phyloP scores from a whole-genome alignment of 1,140 invertebrate genomes.

The Micrasema minimum region DNA sequence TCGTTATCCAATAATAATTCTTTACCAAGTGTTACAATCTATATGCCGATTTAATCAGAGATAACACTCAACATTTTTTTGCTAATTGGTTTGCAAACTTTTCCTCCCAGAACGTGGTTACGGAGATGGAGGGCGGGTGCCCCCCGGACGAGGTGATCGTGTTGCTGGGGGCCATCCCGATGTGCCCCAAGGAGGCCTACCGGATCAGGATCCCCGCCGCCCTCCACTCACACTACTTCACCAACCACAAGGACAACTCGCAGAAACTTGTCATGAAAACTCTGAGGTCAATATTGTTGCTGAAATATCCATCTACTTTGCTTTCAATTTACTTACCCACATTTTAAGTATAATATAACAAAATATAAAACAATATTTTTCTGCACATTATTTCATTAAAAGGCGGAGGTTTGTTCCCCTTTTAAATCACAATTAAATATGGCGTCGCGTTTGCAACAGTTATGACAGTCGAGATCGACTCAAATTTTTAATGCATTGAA shows the following conservation, averaged over 20 bases:
- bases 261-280: slow-evolving; percentile 38
- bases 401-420: too few relatives aligned
- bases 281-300: slow-evolving; percentile 34
- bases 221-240: slow-evolving; percentile 34
- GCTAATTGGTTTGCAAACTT: too few relatives aligned
- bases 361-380: background rate
- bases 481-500: too few relatives aligned
- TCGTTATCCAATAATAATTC: too few relatives aligned
- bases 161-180: slow-evolving; percentile 35
- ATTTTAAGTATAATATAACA: background rate
- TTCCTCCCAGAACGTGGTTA: slow-evolving; percentile 41
- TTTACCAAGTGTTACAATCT: too few relatives aligned
- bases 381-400: too few relatives aligned
- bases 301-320: background rate
- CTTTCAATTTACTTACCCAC: background rate
- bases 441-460: too few relatives aligned
- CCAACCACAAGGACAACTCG: slow-evolving; percentile 22
- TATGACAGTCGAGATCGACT: too few relatives aligned
- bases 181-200: slow-evolving; percentile 45
- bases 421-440: too few relatives aligned
- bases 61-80: too few relatives aligned
- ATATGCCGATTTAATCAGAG: too few relatives aligned
- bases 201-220: slow-evolving; percentile 28
- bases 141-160: slow-evolving; percentile 42
- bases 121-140: slow-evolving; percentile 39